Evolutionary conservation across 2,888 invertebrate genomes (phyloP).

Genomic region (Erynnis tages): DNA sequence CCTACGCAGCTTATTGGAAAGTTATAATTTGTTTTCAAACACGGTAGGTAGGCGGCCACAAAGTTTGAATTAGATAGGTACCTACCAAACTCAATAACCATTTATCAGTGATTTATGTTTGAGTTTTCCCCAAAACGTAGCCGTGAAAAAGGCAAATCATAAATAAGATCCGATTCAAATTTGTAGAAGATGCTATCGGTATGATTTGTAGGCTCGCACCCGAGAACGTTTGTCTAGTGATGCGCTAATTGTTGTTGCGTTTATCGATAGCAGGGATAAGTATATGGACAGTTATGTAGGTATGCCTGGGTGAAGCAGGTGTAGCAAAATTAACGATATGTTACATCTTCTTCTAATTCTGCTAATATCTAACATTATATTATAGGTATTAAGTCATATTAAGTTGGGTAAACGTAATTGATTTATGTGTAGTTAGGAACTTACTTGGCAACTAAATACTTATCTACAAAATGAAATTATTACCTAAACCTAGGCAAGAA

Average conservation of each 20-base stretch:
- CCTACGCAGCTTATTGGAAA: constrained; percentile 40
- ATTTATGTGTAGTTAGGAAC: too few relatives aligned
- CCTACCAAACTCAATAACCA: constrained; percentile 63
- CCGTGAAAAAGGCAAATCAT: constrained; percentile 82
- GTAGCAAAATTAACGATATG: too few relatives aligned
- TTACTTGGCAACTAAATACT: too few relatives aligned
- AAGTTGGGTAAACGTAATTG: too few relatives aligned
- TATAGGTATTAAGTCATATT: too few relatives aligned
- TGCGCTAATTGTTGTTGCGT: constrained; percentile 72
- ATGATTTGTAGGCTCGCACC: constrained; percentile 80
- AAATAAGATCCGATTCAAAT: constrained; percentile 83
- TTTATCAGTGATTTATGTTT: constrained; percentile 77
- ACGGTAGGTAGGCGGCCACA: constrained; percentile 34
- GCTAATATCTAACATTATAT: too few relatives aligned
- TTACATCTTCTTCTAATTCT: too few relatives aligned
- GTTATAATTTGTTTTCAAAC: constrained; percentile 16
- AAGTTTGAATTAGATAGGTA: constrained; percentile 58
- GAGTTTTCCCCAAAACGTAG: constrained; percentile 78
- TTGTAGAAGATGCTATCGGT: constrained; percentile 81
- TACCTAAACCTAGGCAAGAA: too few relatives aligned
- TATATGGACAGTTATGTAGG: too few relatives aligned
- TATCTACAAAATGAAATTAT: too few relatives aligned
- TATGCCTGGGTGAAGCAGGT: too few relatives aligned
- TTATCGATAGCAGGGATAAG: too few relatives aligned
- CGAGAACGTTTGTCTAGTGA: constrained; percentile 77